Conservation (phyloP, 2,113 vertebrate genomes). For the Narcine bancroftii region DNA sequence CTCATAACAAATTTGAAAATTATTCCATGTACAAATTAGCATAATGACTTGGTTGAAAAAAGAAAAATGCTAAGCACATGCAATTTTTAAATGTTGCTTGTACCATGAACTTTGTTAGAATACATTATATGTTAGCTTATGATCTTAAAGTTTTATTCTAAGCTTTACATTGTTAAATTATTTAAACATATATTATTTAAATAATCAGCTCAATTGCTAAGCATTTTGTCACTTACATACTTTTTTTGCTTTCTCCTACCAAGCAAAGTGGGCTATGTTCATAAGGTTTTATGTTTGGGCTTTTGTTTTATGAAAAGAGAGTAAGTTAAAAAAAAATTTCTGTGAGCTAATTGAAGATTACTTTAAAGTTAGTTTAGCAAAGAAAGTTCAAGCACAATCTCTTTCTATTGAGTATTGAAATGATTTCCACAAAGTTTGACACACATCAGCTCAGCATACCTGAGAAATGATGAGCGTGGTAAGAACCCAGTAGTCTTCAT, state of each 20-base stretch:
- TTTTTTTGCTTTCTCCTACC: not conserved
- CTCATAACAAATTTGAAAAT: constrained; percentile 35
- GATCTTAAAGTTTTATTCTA: not conserved
- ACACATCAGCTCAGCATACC: not conserved
- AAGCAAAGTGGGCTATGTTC: not conserved
- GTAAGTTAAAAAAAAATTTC: not conserved
- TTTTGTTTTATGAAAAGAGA: not conserved
- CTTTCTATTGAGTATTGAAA: not conserved
- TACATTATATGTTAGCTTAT: not conserved
- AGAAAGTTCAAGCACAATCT: not conserved
- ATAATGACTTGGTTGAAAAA: constrained; percentile 22
- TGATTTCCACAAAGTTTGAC: not conserved
- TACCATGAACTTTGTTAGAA: not conserved
- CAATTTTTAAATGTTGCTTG: not conserved
- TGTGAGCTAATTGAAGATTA: not conserved
- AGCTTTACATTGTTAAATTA: not conserved
- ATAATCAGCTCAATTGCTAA: not conserved
- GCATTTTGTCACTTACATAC: not conserved
- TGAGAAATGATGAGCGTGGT: not conserved
- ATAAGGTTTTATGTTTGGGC: not conserved
- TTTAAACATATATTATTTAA: constrained; percentile 3
- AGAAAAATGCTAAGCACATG: constrained; percentile 25
- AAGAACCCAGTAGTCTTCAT: not conserved
- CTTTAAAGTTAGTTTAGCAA: not conserved
- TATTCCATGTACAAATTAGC: constrained; percentile 34